Percentiles rank a stretch among this genome's conserved stretches.
Conservation (phyloP, 2,113 vertebrate species). For the Acanthisitta chloris region DNA sequence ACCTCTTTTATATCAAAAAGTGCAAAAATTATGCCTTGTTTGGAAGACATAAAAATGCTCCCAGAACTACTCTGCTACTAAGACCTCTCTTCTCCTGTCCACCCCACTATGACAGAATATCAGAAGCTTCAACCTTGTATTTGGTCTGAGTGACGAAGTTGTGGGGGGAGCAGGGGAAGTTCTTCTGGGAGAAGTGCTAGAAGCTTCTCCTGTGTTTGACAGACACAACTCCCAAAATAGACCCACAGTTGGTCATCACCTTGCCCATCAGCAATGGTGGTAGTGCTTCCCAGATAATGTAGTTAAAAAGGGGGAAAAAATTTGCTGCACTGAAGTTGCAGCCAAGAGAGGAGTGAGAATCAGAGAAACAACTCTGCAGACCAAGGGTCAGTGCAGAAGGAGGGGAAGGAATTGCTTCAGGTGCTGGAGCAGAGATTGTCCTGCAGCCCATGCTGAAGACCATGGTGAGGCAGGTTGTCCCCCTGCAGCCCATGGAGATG, state of each 20-base stretch:
- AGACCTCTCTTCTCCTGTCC: fast-evolving
- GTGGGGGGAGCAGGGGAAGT: fast-evolving
- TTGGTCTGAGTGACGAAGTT: not conserved
- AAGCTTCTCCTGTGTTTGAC: not conserved
- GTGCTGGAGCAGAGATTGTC: fast-evolving
- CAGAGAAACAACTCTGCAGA: not conserved
- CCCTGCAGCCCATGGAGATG: not conserved
- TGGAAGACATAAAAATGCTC: not conserved
- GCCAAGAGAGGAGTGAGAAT: not conserved
- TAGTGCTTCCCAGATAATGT: not conserved
- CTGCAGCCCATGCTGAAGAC: not conserved
- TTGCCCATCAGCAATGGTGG: not conserved
- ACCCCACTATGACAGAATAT: fast-evolving
- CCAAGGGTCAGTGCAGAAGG: not conserved
- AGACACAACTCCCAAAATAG: not conserved
- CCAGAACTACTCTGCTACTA: not conserved
- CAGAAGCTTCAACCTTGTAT: not conserved
- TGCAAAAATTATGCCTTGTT: not conserved
- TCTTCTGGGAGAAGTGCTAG: not conserved
- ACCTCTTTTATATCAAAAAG: not conserved
- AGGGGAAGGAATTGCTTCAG: not conserved
- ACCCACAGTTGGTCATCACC: not conserved
- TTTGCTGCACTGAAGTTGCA: not conserved
- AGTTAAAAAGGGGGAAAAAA: not conserved
- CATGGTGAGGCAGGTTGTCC: not conserved